Evolutionary conservation across 2,797 vertebrate genomes (phyloP).

Genomic region (Chelon auratus): DNA sequence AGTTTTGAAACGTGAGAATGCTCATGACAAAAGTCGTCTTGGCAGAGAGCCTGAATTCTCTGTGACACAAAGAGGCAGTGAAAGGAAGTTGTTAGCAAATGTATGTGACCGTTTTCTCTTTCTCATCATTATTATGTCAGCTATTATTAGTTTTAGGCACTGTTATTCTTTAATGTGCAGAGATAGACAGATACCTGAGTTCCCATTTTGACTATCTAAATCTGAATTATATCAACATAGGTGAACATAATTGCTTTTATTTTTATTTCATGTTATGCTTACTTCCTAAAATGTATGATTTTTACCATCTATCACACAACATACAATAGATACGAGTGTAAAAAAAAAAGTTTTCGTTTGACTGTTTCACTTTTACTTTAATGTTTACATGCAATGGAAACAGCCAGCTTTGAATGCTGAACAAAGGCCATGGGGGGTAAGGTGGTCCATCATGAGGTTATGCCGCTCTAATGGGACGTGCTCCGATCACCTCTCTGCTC

Average conservation of each 20-base stretch:
- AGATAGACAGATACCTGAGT: too few species aligned
- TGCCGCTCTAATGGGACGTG: slow-evolving; percentile 53
- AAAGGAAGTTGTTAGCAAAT: slow-evolving; percentile 27
- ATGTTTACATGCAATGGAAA: slow-evolving; percentile 29
- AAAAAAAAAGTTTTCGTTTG: not conserved
- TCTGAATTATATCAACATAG: too few species aligned
- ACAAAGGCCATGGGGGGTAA: slow-evolving; percentile 43
- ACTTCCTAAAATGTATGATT: too few species aligned
- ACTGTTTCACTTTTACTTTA: not conserved
- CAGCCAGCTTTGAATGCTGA: slow-evolving; percentile 22
- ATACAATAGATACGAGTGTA: too few species aligned
- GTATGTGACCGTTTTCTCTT: slow-evolving; percentile 14
- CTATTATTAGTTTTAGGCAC: not conserved
- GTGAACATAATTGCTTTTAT: too few species aligned
- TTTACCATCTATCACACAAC: too few species aligned
- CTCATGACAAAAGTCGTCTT: slow-evolving; percentile 58
- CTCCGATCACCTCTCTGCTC: slow-evolving; percentile 51
- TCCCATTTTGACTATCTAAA: too few species aligned
- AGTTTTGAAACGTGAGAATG: slow-evolving; percentile 72
- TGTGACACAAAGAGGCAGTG: slow-evolving; percentile 22
- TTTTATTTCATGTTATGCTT: too few species aligned
- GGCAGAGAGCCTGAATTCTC: slow-evolving; percentile 50
- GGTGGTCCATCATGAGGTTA: slow-evolving; percentile 52
- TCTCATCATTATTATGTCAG: slow-evolving; percentile 4
- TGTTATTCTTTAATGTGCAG: not conserved